A percentile compares a stretch with the other conserved stretches of the same genome.
Evolutionary conservation across 2,888 invertebrate genomes (phyloP).

Genomic region (Phlogophora meticulosa): DNA sequence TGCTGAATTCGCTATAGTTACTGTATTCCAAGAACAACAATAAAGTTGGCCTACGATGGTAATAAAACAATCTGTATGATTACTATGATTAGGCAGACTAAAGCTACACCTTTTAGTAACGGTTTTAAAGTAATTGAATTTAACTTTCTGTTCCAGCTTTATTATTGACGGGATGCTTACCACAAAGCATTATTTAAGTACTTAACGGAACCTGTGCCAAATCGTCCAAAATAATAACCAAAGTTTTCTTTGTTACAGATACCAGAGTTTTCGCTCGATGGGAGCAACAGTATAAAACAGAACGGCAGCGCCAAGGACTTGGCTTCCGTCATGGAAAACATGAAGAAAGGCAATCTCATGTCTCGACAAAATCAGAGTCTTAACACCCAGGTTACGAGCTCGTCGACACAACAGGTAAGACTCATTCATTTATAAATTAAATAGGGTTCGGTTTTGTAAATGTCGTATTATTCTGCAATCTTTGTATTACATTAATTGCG

Average conservation of each 20-base stretch:
- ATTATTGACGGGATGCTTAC: neutral
- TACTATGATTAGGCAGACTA: constrained; percentile 49
- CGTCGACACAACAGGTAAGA: constrained; percentile 89
- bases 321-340: constrained; percentile 93
- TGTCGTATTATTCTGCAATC: neutral
- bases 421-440: neutral
- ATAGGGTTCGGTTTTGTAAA: neutral
- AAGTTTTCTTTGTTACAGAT: constrained; percentile 79
- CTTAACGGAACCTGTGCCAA: neutral
- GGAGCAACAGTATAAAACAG: constrained; percentile 88
- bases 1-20: constrained; percentile 82
- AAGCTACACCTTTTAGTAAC: constrained; percentile 31
- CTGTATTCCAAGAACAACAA: constrained; percentile 83
- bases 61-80: constrained; percentile 68
- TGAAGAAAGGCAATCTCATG: constrained; percentile 92
- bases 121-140: neutral
- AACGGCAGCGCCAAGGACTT: constrained; percentile 91
- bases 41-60: constrained; percentile 72
- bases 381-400: constrained; percentile 90
- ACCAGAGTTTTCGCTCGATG: constrained; percentile 92
- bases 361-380: constrained; percentile 86
- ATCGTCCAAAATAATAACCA: constrained; percentile 6
- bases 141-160: neutral
- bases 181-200: neutral
- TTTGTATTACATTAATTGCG: neutral